A percentile compares a stretch with the other conserved stretches of the same genome.
These are phyloP conservation scores for Acanthochromis polyacanthus DNA, from an alignment of 2,113 vertebrate species.

Conservation along the genomic window DNA sequence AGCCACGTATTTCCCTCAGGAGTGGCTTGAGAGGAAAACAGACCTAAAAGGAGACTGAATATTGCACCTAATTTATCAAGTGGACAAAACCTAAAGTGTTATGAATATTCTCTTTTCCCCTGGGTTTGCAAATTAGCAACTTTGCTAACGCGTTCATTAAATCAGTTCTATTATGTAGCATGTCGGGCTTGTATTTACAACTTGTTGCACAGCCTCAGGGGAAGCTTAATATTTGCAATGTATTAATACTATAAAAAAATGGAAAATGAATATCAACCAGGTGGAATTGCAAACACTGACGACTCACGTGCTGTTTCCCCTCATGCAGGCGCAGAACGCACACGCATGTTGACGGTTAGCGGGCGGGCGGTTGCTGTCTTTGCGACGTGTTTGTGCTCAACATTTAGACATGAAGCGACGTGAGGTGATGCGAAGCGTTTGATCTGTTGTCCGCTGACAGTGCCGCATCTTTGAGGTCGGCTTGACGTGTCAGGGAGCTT, in stretches of 20 bases:
- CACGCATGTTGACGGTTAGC: neutral
- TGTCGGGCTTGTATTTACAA: too few relatives aligned
- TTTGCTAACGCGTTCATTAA: too few relatives aligned
- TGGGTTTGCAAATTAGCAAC: too few relatives aligned
- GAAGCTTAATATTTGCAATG: too few relatives aligned
- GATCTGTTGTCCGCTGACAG: slow-evolving; percentile 23
- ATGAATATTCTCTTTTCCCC: too few relatives aligned
- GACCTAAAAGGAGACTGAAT: neutral
- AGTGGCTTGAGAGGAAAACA: too few relatives aligned
- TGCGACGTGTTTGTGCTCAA: neutral
- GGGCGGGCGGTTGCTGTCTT: neutral
- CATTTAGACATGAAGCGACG: neutral
- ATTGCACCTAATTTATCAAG: neutral
- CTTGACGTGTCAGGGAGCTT: slow-evolving; percentile 27
- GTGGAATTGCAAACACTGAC: neutral
- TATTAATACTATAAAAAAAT: too few relatives aligned
- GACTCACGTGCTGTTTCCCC: neutral
- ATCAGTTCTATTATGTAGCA: too few relatives aligned
- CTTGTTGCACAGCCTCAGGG: too few relatives aligned
- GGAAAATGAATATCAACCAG: neutral
- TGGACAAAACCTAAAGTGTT: too few relatives aligned
- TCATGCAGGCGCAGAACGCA: neutral
- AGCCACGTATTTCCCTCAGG: neutral
- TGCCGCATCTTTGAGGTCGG: slow-evolving; percentile 18
- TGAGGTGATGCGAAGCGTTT: slow-evolving; percentile 30